Evolutionary conservation across 2,797 vertebrate genomes (phyloP).

Genomic region (Acropternis orthonyx): DNA sequence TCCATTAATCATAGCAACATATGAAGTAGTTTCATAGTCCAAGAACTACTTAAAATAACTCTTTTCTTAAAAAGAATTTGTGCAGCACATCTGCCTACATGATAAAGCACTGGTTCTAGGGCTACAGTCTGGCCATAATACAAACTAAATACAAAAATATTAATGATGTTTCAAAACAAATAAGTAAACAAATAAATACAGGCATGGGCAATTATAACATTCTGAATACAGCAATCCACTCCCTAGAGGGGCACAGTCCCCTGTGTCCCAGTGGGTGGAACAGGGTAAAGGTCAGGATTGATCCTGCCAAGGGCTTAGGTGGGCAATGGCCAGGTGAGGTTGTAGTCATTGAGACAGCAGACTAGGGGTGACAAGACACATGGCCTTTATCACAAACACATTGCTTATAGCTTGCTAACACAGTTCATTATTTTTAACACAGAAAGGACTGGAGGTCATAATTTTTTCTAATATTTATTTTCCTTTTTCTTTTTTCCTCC

Average conservation of each 20-base stretch:
- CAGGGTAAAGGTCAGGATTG: not conserved
- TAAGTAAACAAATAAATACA: not conserved
- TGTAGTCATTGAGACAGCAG: not conserved
- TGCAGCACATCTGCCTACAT: accelerated
- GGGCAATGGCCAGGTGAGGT: not conserved
- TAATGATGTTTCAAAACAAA: not conserved
- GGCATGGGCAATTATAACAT: not conserved
- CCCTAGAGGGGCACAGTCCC: accelerated
- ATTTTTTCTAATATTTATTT: too few relatives aligned
- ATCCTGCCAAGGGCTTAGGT: accelerated
- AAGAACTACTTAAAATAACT: not conserved
- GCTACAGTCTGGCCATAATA: not conserved
- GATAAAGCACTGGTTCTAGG: not conserved
- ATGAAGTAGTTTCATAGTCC: too few relatives aligned
- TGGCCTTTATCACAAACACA: not conserved
- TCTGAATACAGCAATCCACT: not conserved
- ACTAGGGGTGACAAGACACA: too few relatives aligned
- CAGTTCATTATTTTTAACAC: not conserved
- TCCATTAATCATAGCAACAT: not conserved
- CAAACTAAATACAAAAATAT: not conserved
- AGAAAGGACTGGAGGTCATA: not conserved
- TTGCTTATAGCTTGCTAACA: not conserved
- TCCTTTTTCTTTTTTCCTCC: too few relatives aligned
- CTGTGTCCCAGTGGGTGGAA: not conserved
- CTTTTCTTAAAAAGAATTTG: not conserved